Conservation (phyloP, 1,140 invertebrate genomes). For the Cotesia chilonis region DNA sequence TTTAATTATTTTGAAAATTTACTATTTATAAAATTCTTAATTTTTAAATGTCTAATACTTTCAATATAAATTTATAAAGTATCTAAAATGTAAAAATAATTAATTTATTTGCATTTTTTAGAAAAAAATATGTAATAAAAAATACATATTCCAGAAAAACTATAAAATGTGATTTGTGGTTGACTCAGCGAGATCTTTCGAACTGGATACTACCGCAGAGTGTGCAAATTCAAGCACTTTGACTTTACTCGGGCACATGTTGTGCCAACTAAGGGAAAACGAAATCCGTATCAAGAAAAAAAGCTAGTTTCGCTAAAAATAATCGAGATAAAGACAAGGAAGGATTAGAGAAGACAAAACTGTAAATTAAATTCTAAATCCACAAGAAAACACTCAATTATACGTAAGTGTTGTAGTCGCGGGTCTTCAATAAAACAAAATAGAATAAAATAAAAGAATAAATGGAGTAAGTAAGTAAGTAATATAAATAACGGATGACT, state of each 20-base stretch:
- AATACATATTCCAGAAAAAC: constrained; percentile 53
- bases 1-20: no score
- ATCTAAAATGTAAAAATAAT: no score
- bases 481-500: neutral
- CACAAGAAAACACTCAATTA: constrained; percentile 25
- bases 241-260: constrained; percentile 62
- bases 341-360: neutral
- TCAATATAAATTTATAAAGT: no score
- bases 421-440: no score
- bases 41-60: no score
- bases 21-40: no score
- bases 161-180: constrained; percentile 61
- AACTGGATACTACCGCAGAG: constrained; percentile 56
- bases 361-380: constrained; percentile 53
- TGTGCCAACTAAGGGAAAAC: constrained; percentile 65
- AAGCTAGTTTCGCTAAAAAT: constrained; percentile 31
- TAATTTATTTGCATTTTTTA: no score
- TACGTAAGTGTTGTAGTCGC: constrained; percentile 8
- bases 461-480: no score
- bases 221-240: constrained; percentile 63
- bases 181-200: constrained; percentile 55
- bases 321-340: constrained; percentile 15
- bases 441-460: neutral
- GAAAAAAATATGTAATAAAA: constrained; percentile 48
- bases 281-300: constrained; percentile 52